Conservation (phyloP, 2,888 invertebrate species). For the Dryobota labecula region DNA sequence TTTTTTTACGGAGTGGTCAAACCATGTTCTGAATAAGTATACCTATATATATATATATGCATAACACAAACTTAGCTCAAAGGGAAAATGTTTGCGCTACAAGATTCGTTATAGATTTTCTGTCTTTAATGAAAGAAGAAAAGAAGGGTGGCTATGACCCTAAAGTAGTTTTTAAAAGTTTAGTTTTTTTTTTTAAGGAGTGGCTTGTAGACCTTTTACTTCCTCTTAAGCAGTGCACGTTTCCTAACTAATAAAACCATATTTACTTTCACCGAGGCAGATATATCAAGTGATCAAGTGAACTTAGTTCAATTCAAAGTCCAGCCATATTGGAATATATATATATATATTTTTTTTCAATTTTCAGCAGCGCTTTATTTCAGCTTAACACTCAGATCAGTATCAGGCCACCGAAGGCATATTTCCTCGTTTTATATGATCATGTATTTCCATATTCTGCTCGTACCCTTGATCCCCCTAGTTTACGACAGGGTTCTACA, state of each 20-base stretch:
- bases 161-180: too few relatives aligned
- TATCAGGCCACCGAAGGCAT: constrained; percentile 46
- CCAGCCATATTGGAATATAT: constrained; percentile 5
- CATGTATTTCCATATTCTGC: constrained; percentile 64
- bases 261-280: background rate
- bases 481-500: constrained; percentile 55
- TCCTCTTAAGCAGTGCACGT: background rate
- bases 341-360: constrained; percentile 26
- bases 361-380: constrained; percentile 30
- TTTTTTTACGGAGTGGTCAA: background rate
- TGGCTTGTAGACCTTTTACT: too few relatives aligned
- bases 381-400: constrained; percentile 48
- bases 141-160: too few relatives aligned
- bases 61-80: too few relatives aligned
- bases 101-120: too few relatives aligned
- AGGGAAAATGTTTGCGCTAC: too few relatives aligned
- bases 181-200: too few relatives aligned
- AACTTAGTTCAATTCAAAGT: background rate
- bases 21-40: background rate
- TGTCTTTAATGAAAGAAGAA: too few relatives aligned
- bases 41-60: too few relatives aligned
- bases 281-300: too few relatives aligned
- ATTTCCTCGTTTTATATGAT: constrained; percentile 60
- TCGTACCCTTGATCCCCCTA: constrained; percentile 58
- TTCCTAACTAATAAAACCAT: background rate